These are phyloP conservation scores for Sebastes taczanowskii DNA, from an alignment of 2,797 vertebrate species.

Conservation along the genomic window DNA sequence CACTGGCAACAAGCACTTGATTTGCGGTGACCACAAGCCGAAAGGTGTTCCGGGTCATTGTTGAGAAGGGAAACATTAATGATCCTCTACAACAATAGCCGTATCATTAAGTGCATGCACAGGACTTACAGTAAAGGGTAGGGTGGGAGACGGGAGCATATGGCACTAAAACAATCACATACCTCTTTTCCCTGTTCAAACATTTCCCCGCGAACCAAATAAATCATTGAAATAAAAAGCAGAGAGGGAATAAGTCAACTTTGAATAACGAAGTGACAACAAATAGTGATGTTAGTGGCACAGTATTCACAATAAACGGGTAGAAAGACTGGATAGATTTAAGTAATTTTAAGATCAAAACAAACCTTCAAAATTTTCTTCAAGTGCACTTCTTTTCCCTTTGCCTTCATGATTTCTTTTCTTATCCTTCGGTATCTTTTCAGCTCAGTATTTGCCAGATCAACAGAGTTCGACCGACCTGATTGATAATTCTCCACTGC, in stretches of 20 bases:
- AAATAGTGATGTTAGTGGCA: conserved; percentile 12
- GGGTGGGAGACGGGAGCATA: conserved; percentile 83
- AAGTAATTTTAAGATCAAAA: background rate
- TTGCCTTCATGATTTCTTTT: background rate
- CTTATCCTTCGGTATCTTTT: background rate
- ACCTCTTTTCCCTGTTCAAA: conserved; percentile 98
- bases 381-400: background rate
- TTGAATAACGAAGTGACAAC: conserved; percentile 46
- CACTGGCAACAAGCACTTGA: conserved; percentile 80
- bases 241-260: conserved; percentile 90
- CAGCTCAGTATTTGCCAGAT: background rate
- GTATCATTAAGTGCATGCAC: conserved; percentile 67
- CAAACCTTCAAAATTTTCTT: background rate
- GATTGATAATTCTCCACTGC: background rate
- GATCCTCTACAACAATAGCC: conserved; percentile 56
- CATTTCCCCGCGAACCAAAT: conserved; percentile 89
- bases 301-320: conserved; percentile 3
- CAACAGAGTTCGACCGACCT: background rate
- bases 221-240: conserved; percentile 87
- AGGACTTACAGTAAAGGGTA: conserved; percentile 56
- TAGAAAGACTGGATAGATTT: background rate
- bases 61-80: conserved; percentile 36
- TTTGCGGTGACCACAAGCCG: conserved; percentile 57
- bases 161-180: conserved; percentile 85
- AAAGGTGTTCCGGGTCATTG: conserved; percentile 38